phyloP scores from a whole-genome alignment of 2,888 invertebrate genomes.

The Torymus texanus region DNA sequence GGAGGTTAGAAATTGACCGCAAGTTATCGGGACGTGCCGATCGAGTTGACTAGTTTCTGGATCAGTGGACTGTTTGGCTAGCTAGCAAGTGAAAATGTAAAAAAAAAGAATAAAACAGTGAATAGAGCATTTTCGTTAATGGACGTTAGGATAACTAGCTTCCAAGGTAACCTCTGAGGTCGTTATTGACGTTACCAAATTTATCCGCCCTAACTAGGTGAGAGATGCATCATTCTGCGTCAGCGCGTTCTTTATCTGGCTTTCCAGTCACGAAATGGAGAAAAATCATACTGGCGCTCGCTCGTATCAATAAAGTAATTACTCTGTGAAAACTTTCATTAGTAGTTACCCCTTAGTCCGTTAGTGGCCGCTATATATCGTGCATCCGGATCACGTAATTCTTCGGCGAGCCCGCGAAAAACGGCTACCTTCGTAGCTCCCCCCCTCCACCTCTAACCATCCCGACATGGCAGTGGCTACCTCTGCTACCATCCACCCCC shows the following conservation, averaged over 20 bases:
- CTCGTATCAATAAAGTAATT: slow-evolving; percentile 73
- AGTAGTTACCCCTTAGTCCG: slow-evolving; percentile 63
- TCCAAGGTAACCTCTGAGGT: not conserved
- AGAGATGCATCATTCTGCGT: slow-evolving; percentile 42
- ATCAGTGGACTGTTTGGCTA: too few relatives aligned
- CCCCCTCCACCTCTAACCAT: not conserved
- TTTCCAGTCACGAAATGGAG: slow-evolving; percentile 66
- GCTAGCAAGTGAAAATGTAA: too few relatives aligned
- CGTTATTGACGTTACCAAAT: slow-evolving; percentile 29
- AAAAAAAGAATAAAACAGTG: too few relatives aligned
- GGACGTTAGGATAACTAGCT: too few relatives aligned
- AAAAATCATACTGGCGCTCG: slow-evolving; percentile 67
- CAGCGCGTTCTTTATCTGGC: slow-evolving; percentile 49
- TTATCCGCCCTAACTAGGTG: slow-evolving; percentile 25
- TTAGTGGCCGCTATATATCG: slow-evolving; percentile 61
- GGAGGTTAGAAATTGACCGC: slow-evolving; percentile 6
- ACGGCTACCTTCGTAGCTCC: slow-evolving; percentile 24
- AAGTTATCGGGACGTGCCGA: slow-evolving; percentile 1
- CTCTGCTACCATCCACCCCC: not conserved
- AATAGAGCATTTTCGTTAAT: too few relatives aligned
- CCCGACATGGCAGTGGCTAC: not conserved
- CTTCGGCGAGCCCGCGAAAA: slow-evolving; percentile 62
- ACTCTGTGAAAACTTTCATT: slow-evolving; percentile 70
- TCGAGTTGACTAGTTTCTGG: not conserved
- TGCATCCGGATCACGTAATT: slow-evolving; percentile 68